phyloP scores from a whole-genome alignment of 2,113 vertebrate genomes.

The Entelurus aequoreus region DNA sequence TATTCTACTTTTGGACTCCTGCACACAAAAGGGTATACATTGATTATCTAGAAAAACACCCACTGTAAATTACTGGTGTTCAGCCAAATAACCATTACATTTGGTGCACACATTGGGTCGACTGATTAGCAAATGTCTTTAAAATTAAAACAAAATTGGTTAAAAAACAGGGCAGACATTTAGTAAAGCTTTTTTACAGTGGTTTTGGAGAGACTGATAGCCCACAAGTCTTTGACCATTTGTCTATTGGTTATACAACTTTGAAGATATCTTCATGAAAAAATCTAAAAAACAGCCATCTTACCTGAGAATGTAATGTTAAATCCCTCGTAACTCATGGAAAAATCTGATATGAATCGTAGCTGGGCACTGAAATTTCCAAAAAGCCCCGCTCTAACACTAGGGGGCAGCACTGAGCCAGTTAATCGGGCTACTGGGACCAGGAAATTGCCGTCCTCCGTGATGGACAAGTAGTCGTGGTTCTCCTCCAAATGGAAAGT shows the following conservation, averaged over 20 bases:
- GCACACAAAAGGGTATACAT: too few species aligned
- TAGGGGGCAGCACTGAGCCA: slow-evolving; percentile 86
- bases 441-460: slow-evolving; percentile 87
- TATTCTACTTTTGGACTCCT: too few species aligned
- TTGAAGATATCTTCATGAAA: too few species aligned
- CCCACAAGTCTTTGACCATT: neutral
- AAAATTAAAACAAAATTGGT: too few species aligned
- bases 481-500: slow-evolving; percentile 97
- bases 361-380: slow-evolving; percentile 94
- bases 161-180: too few species aligned
- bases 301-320: slow-evolving; percentile 96
- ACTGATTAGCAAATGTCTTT: too few species aligned
- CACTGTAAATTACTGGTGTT: too few species aligned
- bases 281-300: neutral
- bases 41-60: too few species aligned
- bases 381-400: slow-evolving; percentile 90
- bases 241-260: neutral
- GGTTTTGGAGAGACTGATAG: too few species aligned
- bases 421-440: slow-evolving; percentile 90
- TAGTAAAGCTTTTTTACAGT: too few species aligned
- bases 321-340: slow-evolving; percentile 98
- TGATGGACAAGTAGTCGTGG: slow-evolving; percentile 94
- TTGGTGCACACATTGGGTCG: too few species aligned
- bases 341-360: slow-evolving; percentile 96
- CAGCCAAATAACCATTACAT: too few species aligned